A percentile compares a stretch with the other conserved stretches of the same genome.
Evolutionary conservation across 2,888 invertebrate genomes (phyloP).

Genomic region (Tetheella fluctuosa): DNA sequence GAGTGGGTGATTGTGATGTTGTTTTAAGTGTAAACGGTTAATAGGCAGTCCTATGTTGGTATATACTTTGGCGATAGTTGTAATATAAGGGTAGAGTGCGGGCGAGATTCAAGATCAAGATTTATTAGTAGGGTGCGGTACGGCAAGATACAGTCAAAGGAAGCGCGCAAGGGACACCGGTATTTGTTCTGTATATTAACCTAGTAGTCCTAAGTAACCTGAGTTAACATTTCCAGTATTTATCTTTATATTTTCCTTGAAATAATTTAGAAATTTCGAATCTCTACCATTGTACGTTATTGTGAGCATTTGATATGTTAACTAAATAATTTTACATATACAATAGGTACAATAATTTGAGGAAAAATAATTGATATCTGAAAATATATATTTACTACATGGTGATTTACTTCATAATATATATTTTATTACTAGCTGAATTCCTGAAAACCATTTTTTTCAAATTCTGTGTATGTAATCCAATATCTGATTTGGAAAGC

Average conservation of each 20-base stretch:
- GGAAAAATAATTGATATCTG: too few species aligned
- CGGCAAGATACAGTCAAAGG: neutral
- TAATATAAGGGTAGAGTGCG: slow-evolving; percentile 32
- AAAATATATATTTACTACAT: too few species aligned
- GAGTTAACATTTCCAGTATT: too few species aligned
- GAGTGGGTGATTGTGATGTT: neutral
- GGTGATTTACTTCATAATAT: too few species aligned
- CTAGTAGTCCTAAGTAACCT: too few species aligned
- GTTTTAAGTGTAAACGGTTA: slow-evolving; percentile 13
- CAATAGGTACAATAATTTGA: too few species aligned
- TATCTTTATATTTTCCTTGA: too few species aligned
- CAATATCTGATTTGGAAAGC: slow-evolving; percentile 65
- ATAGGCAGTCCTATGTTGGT: slow-evolving; percentile 16
- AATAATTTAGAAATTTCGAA: too few species aligned
- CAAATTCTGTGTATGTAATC: slow-evolving; percentile 47
- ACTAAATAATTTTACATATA: too few species aligned
- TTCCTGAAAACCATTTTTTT: slow-evolving; percentile 22
- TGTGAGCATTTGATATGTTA: too few species aligned
- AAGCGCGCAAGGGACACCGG: slow-evolving; percentile 37
- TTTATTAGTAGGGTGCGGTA: slow-evolving; percentile 46
- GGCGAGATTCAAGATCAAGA: slow-evolving; percentile 58
- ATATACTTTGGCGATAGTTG: slow-evolving; percentile 25
- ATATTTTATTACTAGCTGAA: neutral
- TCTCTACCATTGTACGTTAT: too few species aligned
- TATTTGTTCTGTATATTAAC: slow-evolving; percentile 51